Conservation (phyloP, 2,888 invertebrate species). For the Melanchra persicariae region DNA sequence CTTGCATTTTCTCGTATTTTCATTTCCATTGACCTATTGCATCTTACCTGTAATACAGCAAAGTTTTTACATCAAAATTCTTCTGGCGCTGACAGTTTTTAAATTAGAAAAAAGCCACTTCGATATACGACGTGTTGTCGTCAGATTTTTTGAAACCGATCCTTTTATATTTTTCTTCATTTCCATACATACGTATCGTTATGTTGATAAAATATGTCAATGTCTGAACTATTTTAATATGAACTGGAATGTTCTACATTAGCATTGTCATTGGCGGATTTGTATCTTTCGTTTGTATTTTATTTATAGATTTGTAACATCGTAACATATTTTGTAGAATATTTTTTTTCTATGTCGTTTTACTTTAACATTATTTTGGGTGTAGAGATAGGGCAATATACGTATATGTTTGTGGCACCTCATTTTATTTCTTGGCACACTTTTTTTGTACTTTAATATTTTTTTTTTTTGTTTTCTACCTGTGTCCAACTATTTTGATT, state of each 20-base stretch:
- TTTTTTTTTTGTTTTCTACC: neutral
- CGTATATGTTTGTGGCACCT: neutral
- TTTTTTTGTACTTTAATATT: conserved; percentile 8
- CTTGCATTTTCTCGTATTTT: conserved; percentile 16
- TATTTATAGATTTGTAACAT: neutral
- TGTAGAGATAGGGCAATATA: neutral
- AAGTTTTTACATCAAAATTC: conserved; percentile 60
- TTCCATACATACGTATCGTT: conserved; percentile 2
- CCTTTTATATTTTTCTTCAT: conserved; percentile 26
- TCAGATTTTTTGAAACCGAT: conserved; percentile 38
- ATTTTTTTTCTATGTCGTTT: neutral
- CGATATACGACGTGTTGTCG: conserved; percentile 43
- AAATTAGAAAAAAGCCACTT: conserved; percentile 64
- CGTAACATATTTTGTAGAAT: neutral
- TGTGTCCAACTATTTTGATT: neutral
- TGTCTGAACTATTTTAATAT: neutral
- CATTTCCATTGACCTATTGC: conserved; percentile 38
- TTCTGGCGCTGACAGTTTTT: conserved; percentile 66
- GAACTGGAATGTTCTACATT: neutral
- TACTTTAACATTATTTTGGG: neutral
- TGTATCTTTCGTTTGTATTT: neutral
- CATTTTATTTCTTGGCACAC: neutral
- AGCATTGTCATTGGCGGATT: neutral
- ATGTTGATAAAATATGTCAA: neutral
- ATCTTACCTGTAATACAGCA: conserved; percentile 24